Conservation (phyloP, 2,113 vertebrate genomes). For the Benitochromis conjunctus region DNA sequence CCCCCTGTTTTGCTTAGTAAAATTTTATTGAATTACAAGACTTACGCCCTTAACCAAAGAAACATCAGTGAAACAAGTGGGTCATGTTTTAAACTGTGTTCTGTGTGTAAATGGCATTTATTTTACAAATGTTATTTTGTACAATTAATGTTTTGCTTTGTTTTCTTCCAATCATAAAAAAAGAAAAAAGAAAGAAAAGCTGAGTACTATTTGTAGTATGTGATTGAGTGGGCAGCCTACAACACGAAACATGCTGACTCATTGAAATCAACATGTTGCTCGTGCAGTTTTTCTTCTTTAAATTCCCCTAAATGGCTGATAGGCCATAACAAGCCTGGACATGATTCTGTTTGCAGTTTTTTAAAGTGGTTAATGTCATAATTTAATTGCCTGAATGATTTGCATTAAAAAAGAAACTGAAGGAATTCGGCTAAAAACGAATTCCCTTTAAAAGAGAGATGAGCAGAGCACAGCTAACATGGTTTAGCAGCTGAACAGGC, state of each 20-base stretch:
- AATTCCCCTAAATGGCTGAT: not conserved
- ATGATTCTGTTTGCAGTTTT: not conserved
- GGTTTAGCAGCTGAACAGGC: not conserved
- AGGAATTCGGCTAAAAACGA: accelerated
- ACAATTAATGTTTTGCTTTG: accelerated
- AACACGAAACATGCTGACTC: too few relatives aligned
- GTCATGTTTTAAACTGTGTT: too few relatives aligned
- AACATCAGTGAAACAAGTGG: too few relatives aligned
- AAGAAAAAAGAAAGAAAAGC: not conserved
- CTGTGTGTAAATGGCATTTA: accelerated
- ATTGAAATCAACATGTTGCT: too few relatives aligned
- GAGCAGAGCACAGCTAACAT: accelerated
- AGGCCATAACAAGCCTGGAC: accelerated
- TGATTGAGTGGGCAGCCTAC: not conserved
- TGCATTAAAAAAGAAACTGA: not conserved
- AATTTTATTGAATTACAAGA: too few relatives aligned
- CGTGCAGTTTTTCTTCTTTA: not conserved
- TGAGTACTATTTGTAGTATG: accelerated
- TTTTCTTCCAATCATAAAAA: not conserved
- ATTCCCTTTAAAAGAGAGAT: not conserved
- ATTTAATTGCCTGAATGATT: not conserved
- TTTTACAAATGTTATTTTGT: accelerated
- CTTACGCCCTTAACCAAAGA: too few relatives aligned
- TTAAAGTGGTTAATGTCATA: accelerated
- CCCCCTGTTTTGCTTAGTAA: too few relatives aligned